Percentiles rank a stretch among this genome's conserved stretches.
phyloP scores from a whole-genome alignment of 1,140 invertebrate genomes.

The Archivesica marissinica region DNA sequence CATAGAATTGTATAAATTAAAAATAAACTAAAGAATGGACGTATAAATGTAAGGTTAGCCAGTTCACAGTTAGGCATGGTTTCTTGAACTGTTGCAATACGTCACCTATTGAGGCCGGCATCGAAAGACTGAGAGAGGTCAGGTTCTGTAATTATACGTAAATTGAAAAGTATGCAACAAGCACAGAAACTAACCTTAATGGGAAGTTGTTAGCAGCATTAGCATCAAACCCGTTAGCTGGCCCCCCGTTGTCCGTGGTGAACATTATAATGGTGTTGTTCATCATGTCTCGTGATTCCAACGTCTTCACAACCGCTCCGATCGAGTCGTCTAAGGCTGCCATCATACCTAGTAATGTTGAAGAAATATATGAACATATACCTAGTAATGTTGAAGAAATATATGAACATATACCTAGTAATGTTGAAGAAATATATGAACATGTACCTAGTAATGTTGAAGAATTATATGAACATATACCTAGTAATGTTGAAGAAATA shows the following conservation, averaged over 20 bases:
- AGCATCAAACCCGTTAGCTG: constrained; percentile 90
- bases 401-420: too few species aligned
- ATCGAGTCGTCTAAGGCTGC: constrained; percentile 94
- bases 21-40: neutral
- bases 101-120: neutral
- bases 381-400: too few species aligned
- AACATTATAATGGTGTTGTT: constrained; percentile 81
- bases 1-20: too few species aligned
- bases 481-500: too few species aligned
- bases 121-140: too few species aligned
- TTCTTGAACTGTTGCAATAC: neutral
- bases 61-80: neutral
- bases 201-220: constrained; percentile 97
- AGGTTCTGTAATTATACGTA: too few species aligned
- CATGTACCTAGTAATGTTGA: constrained; percentile 92
- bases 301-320: constrained; percentile 89
- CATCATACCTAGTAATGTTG: constrained; percentile 91
- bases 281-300: constrained; percentile 85
- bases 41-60: neutral
- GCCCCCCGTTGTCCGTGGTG: constrained; percentile 82
- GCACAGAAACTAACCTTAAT: constrained; percentile 84
- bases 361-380: too few species aligned
- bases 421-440: too few species aligned
- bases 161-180: neutral
- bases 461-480: too few species aligned